phyloP scores from a whole-genome alignment of 1,140 invertebrate species.

The Chrysopa pallens region DNA sequence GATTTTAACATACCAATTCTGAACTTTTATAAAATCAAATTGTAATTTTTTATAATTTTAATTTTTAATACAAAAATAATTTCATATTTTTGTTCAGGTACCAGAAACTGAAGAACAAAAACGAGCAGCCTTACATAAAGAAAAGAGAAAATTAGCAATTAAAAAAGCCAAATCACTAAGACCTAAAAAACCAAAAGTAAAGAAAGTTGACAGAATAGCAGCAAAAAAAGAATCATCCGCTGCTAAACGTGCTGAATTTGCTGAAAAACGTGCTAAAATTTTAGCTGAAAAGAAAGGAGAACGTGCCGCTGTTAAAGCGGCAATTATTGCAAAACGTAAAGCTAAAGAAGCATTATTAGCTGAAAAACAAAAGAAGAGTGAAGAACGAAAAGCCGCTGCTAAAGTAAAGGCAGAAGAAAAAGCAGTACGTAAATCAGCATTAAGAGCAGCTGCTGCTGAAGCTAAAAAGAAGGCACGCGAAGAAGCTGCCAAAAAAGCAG shows the following conservation, averaged over 20 bases:
- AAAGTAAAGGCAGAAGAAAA: background rate
- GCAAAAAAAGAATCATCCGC: slow-evolving; percentile 21
- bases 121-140: slow-evolving; percentile 2
- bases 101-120: too few species aligned
- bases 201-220: slow-evolving; percentile 22
- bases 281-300: too few species aligned
- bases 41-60: too few species aligned
- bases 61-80: too few species aligned
- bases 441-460: background rate
- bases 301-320: too few species aligned
- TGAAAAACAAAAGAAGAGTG: too few species aligned
- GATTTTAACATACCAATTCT: slow-evolving; percentile 4
- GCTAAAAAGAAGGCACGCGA: background rate
- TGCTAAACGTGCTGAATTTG: slow-evolving; percentile 9
- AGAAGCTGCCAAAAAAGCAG: slow-evolving; percentile 14
- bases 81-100: too few species aligned
- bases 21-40: too few species aligned
- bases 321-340: too few species aligned
- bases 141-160: slow-evolving; percentile 26
- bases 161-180: slow-evolving; percentile 27
- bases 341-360: too few species aligned
- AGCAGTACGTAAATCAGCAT: too few species aligned
- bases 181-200: slow-evolving; percentile 23
- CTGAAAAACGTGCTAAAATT: background rate
- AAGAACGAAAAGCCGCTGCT: slow-evolving; percentile 2